Conservation (phyloP, 2,888 invertebrate genomes). For the Pardosa pseudoannulata region DNA sequence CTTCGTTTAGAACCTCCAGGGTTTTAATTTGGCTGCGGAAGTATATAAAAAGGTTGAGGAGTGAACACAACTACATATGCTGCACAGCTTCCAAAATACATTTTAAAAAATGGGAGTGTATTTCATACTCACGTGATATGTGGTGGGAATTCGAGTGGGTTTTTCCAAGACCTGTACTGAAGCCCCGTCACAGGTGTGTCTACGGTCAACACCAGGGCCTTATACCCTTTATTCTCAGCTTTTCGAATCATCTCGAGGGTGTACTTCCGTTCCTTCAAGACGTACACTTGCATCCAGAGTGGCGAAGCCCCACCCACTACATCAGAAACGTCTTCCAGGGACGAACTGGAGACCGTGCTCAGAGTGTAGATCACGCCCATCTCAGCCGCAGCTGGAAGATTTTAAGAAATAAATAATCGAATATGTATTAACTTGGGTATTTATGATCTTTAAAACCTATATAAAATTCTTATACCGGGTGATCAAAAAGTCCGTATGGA, state of each 20-base stretch:
- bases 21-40: too few species aligned
- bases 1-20: too few species aligned
- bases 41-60: too few species aligned
- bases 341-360: constrained; percentile 90
- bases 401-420: too few species aligned
- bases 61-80: too few species aligned
- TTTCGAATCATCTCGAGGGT: constrained; percentile 85
- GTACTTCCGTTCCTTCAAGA: constrained; percentile 86
- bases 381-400: constrained; percentile 87
- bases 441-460: too few species aligned
- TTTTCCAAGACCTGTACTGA: constrained; percentile 84
- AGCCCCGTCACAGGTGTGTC: constrained; percentile 84
- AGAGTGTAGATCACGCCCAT: constrained; percentile 87
- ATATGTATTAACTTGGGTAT: too few species aligned
- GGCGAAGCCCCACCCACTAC: constrained; percentile 86
- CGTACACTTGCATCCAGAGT: constrained; percentile 95
- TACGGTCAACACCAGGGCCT: constrained; percentile 90
- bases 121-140: constrained; percentile 83
- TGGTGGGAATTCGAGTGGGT: constrained; percentile 88
- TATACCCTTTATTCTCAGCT: constrained; percentile 90
- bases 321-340: constrained; percentile 90
- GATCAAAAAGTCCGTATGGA: too few species aligned
- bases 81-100: too few species aligned
- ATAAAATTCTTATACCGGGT: too few species aligned
- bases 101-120: too few species aligned